phyloP scores from a whole-genome alignment of 2,888 invertebrate genomes.

The Hedychridium roseum region DNA sequence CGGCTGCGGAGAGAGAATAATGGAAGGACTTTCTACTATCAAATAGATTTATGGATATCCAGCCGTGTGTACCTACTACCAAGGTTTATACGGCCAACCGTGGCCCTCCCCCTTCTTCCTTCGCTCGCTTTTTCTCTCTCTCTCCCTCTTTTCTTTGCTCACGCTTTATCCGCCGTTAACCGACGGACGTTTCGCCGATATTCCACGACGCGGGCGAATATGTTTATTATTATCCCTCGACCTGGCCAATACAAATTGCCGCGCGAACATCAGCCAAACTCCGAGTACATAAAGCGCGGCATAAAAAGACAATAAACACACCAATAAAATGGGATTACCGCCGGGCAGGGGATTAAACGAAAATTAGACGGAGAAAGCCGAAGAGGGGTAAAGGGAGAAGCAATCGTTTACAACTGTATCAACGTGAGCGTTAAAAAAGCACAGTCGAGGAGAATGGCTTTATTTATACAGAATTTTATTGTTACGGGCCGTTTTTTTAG shows the following conservation, averaged over 20 bases:
- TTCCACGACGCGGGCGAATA: constrained; percentile 26
- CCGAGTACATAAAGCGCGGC: too few species aligned
- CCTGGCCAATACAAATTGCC: too few species aligned
- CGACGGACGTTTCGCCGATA: constrained; percentile 35
- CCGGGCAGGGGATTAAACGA: too few species aligned
- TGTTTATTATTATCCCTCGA: constrained; percentile 22
- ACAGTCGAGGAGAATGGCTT: too few species aligned
- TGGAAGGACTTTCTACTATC: constrained; percentile 61
- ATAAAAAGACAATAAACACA: too few species aligned
- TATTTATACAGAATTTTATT: too few species aligned
- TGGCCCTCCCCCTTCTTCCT: constrained; percentile 25
- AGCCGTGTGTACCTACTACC: constrained; percentile 42
- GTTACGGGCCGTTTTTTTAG: too few species aligned
- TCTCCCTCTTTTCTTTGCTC: constrained; percentile 9
- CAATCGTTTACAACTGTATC: not conserved
- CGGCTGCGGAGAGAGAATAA: constrained; percentile 52
- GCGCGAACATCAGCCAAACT: not conserved
- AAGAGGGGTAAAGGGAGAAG: not conserved
- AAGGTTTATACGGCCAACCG: constrained; percentile 38
- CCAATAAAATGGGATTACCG: too few species aligned
- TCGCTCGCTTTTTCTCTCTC: too few species aligned
- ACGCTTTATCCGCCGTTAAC: constrained; percentile 42
- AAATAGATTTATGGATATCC: constrained; percentile 61
- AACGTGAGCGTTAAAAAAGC: too few species aligned
- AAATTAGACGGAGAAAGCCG: not conserved